These are phyloP conservation scores for Phthorimaea operculella DNA, from an alignment of 1,140 invertebrate genomes.

Conservation along the genomic window DNA sequence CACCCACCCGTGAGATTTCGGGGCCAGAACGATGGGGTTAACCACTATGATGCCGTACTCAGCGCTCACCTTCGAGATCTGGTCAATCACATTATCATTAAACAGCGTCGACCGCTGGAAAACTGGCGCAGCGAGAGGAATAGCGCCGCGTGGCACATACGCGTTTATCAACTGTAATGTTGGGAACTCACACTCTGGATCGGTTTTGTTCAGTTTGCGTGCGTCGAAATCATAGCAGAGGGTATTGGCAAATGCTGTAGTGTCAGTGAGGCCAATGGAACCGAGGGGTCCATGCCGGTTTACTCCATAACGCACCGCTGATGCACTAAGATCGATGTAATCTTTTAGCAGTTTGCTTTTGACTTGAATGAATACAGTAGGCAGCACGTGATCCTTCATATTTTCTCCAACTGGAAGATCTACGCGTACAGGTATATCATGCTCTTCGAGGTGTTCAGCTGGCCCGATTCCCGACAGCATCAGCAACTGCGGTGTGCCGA, in stretches of 20 bases:
- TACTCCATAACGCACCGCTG: conserved; percentile 34
- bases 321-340: conserved; percentile 30
- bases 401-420: conserved; percentile 78
- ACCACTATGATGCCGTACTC: conserved; percentile 42
- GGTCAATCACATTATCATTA: conserved; percentile 39
- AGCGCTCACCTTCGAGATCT: conserved; percentile 35
- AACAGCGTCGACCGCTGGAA: conserved; percentile 32
- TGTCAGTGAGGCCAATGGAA: conserved; percentile 62
- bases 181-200: conserved; percentile 30
- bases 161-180: conserved; percentile 27
- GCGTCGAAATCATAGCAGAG: conserved; percentile 52
- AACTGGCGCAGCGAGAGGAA: conserved; percentile 56
- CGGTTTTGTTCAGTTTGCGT: conserved; percentile 20
- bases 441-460: conserved; percentile 67
- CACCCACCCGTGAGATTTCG: conserved; percentile 76
- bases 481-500: conserved; percentile 78
- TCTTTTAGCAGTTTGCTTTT: conserved; percentile 34
- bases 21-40: conserved; percentile 72
- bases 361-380: conserved; percentile 46
- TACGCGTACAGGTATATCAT: conserved; percentile 68
- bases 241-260: conserved; percentile 65
- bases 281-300: conserved; percentile 50
- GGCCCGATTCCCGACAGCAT: conserved; percentile 82
- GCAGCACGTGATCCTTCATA: conserved; percentile 77
- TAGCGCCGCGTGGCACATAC: conserved; percentile 65